Base-by-base conservation (phyloP, 2,888 invertebrate species). In the Nephrotoma guestfalica region DNA sequence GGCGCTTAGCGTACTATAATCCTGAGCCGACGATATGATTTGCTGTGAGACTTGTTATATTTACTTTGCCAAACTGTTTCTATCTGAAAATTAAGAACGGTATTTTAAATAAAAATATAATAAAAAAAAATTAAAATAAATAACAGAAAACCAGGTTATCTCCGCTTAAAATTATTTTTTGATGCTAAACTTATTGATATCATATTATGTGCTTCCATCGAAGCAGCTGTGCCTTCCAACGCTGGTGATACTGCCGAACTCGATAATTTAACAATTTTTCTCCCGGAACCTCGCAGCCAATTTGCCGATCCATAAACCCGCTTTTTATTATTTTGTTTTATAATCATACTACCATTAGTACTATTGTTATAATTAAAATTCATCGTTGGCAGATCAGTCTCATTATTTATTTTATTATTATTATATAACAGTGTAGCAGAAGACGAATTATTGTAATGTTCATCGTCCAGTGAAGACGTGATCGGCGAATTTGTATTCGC, bases 401-500 rank as follows among this genome's bases (percentile, higher is more conserved):
- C 30, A 71, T 30, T 30, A 71, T 71, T 30, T 30, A 9, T 2
- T 71, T 71, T 71, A 3, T 30, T 71, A 11, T 30, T 71, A 30
- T 71, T 71, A 30, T 71, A 30, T 71, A 71, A 71, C 30, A 71
- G 30, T 30, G 71, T 30, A 30, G 71, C 30, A 30, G 71, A 30
- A 9, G 71, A 9, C 71, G 30, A 30, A 51, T 51, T 15, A 51
- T n/a, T 51, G 15, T 15, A 15, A 51, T 51, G 6, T 87, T 88
- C 89, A 0, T 92, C 91, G 86, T 93, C 93, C 87, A 93, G 93
- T 0, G 92, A 91, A 1, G 92, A 92, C 88, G 94, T 94, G 87
- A 95, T 95, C 88, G 93, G 93, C 0, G 93, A 92, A 41, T 95
- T 95, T 0, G 95, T 95, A 88, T 95, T 95, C 0, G 94, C 93